Base-by-base conservation (phyloP, 1,140 invertebrate species). In the Panulirus ornatus region DNA sequence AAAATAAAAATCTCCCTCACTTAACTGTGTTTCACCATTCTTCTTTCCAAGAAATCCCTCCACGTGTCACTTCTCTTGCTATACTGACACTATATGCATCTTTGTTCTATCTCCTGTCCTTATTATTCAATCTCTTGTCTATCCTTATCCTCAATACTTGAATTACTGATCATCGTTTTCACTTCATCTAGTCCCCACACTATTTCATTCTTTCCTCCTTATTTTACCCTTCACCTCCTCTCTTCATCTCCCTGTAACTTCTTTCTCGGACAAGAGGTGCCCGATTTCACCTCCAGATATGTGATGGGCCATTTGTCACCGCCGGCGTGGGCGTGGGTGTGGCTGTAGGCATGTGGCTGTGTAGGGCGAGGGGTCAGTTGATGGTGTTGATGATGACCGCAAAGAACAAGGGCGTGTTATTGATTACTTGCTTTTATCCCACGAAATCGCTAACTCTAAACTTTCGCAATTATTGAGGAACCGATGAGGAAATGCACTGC, bases 231-330 rank as follows among this genome's bases (percentile, higher is more conserved):
- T n/a, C 40, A 79, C n/a, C 40, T 3, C 30, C 78, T 30, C 44
- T 63, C 51, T 8, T 63, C 51, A 1, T 14, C 81, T 5, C 81
- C 81, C 51, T 3, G 0, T 3, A 3, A 36, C 47, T 14, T 9
- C 2, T 47, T 30, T 47, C 63, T 22, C 40, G 30, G 54, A 73
- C 83, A 47, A 40, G n/a, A n/a, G 44, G 83, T 42, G 47, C 44
- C 83, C 66, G 83, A 84, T 84, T 84, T 40, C 38, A 40, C 30
- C 73, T n/a, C 83, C 27, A 70, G 83, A 84, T 84, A 84, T 51
- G 47, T 44, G 83, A 71, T 73, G 83, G 79, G 70, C 44, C 83
- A 84, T 84, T 84, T 84, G 83, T 84, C 83, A 84, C 73, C 63
- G 66, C 66, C 66, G 83, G 83, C 40, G 83, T 84, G 83, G 83